Evolutionary conservation across 2,113 vertebrate species (phyloP).

Genomic region (Syngnathus floridae): DNA sequence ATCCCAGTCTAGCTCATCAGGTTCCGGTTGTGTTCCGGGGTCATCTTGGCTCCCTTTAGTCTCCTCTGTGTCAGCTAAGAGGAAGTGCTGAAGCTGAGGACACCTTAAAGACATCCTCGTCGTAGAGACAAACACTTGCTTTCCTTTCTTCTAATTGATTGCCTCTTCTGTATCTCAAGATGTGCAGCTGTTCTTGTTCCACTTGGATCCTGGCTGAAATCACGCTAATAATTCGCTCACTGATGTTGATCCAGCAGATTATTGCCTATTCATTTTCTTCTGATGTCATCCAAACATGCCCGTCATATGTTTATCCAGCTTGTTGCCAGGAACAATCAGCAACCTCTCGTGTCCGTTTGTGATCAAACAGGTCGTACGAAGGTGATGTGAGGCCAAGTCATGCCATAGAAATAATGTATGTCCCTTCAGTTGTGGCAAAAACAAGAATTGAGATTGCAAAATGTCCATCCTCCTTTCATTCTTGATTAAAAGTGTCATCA

Average conservation of each 20-base stretch:
- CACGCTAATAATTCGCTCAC: conserved; percentile 18
- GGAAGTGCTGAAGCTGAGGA: conserved; percentile 25
- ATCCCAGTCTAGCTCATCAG: conserved; percentile 76
- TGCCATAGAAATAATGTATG: conserved; percentile 19
- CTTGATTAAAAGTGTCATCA: conserved; percentile 48
- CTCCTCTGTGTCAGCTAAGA: conserved; percentile 50
- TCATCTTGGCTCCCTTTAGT: conserved; percentile 45
- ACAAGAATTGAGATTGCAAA: conserved; percentile 37
- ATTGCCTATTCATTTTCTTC: conserved; percentile 13
- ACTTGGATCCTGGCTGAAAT: conserved; percentile 18
- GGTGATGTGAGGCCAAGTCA: neutral
- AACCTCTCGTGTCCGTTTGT: conserved; percentile 7
- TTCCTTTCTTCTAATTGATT: neutral
- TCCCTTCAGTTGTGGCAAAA: conserved; percentile 20
- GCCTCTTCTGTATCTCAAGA: neutral
- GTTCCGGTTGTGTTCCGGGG: conserved; percentile 60
- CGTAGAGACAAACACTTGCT: neutral
- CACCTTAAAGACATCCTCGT: conserved; percentile 42
- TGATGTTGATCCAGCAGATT: conserved; percentile 11
- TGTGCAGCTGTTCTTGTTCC: conserved; percentile 31
- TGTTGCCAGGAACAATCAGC: neutral
- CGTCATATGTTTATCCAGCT: neutral
- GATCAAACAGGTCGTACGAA: neutral
- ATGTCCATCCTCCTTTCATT: conserved; percentile 30
- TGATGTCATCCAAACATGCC: conserved; percentile 35